phyloP scores from a whole-genome alignment of 23 tunicate species.

The Trididemnum nubilum region DNA sequence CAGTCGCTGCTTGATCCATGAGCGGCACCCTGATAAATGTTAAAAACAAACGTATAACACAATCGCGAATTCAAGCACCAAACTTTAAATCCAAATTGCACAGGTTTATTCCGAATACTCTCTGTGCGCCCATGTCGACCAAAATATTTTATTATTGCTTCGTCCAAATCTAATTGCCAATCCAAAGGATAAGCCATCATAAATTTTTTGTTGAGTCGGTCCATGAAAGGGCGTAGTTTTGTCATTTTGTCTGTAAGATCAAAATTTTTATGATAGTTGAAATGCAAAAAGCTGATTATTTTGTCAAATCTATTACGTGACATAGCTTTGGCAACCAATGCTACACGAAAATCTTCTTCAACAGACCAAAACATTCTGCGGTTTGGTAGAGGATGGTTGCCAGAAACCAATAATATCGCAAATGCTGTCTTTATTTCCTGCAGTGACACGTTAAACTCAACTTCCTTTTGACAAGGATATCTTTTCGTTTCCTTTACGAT shows the following conservation, averaged over 20 bases:
- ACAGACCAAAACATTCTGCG: background rate
- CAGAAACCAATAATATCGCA: background rate
- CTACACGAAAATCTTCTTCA: background rate
- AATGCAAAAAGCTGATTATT: background rate
- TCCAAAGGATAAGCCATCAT: background rate
- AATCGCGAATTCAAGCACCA: background rate
- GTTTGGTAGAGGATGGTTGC: background rate
- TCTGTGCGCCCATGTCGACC: background rate
- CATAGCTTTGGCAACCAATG: background rate
- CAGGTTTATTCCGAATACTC: slow-evolving; percentile 1
- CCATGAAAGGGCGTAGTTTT: background rate
- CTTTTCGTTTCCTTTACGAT: background rate
- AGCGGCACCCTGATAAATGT: background rate
- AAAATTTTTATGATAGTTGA: background rate
- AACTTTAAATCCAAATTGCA: background rate
- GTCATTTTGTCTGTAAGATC: background rate
- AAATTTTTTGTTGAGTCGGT: background rate
- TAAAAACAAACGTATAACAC: background rate
- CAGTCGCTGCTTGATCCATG: background rate
- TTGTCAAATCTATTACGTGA: slow-evolving; percentile 9
- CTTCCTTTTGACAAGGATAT: background rate
- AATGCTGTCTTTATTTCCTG: background rate
- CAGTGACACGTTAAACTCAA: background rate
- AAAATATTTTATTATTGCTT: slow-evolving; percentile 3
- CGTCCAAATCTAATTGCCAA: background rate